These are phyloP conservation scores for Pyrocephalus nanus DNA, from an alignment of 2,797 vertebrate genomes.

Conservation along the genomic window DNA sequence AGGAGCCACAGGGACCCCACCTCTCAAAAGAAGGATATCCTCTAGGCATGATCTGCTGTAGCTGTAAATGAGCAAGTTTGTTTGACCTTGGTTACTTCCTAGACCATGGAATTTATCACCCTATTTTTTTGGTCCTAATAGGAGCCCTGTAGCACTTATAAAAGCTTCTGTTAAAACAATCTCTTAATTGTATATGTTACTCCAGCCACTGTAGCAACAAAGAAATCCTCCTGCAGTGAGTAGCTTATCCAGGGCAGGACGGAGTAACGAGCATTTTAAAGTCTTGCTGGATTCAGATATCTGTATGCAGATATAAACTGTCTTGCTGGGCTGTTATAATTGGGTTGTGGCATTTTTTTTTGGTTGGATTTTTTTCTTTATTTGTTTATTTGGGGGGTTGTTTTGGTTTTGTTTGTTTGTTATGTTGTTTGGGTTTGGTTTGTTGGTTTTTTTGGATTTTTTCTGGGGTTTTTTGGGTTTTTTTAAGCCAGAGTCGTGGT, in stretches of 20 bases:
- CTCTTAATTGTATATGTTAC: background rate
- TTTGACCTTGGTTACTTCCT: slow-evolving; percentile 5
- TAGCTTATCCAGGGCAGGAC: background rate
- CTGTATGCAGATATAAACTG: background rate
- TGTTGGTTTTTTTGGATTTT: background rate
- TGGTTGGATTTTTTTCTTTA: too few relatives aligned
- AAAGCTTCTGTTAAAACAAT: background rate
- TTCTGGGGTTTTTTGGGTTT: background rate
- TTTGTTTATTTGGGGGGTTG: too few relatives aligned
- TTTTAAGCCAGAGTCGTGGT: background rate
- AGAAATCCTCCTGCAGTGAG: background rate
- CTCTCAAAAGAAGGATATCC: background rate
- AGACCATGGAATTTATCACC: background rate
- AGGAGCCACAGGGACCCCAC: background rate
- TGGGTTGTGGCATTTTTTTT: background rate
- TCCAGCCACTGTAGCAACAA: background rate
- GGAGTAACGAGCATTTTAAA: background rate
- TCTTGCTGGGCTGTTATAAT: background rate
- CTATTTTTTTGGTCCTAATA: background rate
- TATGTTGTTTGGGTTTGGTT: too few relatives aligned
- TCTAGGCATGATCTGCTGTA: background rate
- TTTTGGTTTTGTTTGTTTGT: too few relatives aligned
- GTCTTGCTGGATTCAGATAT: background rate
- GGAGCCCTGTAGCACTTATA: background rate
- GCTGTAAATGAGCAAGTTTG: background rate